phyloP scores from a whole-genome alignment of 30 jellyfish, hydroid and myxozoan species.

The Rhopilema esculentum region DNA sequence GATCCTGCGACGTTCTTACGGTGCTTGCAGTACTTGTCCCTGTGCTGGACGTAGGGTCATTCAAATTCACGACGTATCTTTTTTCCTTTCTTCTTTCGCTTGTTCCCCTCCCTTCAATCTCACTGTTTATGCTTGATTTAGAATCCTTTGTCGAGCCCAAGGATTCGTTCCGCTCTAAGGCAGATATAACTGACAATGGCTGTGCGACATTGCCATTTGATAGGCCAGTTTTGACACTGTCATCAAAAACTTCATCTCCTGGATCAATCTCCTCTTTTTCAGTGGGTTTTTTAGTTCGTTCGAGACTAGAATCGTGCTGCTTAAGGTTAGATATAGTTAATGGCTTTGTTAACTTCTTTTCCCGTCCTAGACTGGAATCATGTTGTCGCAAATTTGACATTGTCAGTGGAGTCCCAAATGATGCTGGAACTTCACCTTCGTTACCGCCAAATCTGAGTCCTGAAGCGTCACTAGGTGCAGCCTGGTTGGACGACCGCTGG shows the following conservation, averaged over 20 bases:
- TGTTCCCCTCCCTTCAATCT: conserved; percentile 87
- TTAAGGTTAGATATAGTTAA: conserved; percentile 83
- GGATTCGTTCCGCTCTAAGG: conserved; percentile 96
- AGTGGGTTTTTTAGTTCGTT: conserved; percentile 70
- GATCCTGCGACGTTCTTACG: conserved; percentile 90
- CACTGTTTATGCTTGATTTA: conserved; percentile 80
- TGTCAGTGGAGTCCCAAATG: conserved; percentile 87
- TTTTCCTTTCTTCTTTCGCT: conserved; percentile 82
- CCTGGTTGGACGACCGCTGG: conserved; percentile 54
- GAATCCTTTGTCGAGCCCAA: conserved; percentile 93
- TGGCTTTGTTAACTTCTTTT: conserved; percentile 77
- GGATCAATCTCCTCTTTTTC: neutral
- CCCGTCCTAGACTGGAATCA: conserved; percentile 96
- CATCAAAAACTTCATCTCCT: conserved; percentile 36
- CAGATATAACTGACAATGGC: conserved; percentile 88
- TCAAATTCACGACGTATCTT: conserved; percentile 65
- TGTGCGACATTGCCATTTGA: conserved; percentile 74
- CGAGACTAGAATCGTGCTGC: conserved; percentile 97
- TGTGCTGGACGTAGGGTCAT: conserved; percentile 90
- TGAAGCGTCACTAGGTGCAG: conserved; percentile 40
- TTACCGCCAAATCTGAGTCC: conserved; percentile 69
- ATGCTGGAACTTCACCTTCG: conserved; percentile 69
- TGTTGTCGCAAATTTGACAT: conserved; percentile 92
- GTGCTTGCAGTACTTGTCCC: conserved; percentile 95
- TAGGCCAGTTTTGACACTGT: conserved; percentile 12